Percentiles rank a stretch among this genome's conserved stretches.
Conservation (phyloP, 2,113 vertebrate species). For the Glaucomys volans region DNA sequence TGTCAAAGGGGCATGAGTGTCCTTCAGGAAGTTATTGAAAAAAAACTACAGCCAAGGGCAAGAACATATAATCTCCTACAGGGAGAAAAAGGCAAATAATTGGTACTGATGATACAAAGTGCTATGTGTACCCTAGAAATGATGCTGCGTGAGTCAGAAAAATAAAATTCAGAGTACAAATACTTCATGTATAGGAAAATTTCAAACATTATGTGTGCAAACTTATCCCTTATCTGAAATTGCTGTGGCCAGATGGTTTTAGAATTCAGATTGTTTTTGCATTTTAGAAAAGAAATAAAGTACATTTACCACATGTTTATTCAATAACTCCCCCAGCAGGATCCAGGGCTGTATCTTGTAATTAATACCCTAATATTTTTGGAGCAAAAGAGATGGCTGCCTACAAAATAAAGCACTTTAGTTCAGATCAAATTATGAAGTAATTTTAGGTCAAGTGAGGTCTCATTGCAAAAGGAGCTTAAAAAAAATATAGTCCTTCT, state of each 20-base stretch:
- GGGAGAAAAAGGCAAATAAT: not conserved
- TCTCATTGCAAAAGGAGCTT: conserved; percentile 11
- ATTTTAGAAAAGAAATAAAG: conserved; percentile 34
- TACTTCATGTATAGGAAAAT: not conserved
- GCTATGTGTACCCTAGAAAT: not conserved
- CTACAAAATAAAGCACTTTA: not conserved
- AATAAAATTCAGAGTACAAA: not conserved
- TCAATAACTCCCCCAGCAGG: not conserved
- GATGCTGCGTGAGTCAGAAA: not conserved
- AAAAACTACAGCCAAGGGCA: too few relatives aligned
- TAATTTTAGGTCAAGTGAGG: conserved; percentile 12
- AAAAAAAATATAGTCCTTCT: not conserved
- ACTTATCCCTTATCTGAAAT: not conserved
- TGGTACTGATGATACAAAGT: not conserved
- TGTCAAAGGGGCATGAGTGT: not conserved
- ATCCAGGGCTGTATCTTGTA: not conserved
- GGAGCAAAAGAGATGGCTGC: not conserved
- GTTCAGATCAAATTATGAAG: not conserved
- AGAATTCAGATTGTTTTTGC: not conserved
- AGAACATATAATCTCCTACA: not conserved
- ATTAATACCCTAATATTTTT: conserved; percentile 15
- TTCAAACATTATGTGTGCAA: not conserved
- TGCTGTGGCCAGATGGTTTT: not conserved
- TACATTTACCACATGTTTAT: not conserved
- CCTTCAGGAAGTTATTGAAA: not conserved